These are phyloP conservation scores for Hypotaenidia philippensis DNA, from an alignment of 2,797 vertebrate species.

Conservation along the genomic window DNA sequence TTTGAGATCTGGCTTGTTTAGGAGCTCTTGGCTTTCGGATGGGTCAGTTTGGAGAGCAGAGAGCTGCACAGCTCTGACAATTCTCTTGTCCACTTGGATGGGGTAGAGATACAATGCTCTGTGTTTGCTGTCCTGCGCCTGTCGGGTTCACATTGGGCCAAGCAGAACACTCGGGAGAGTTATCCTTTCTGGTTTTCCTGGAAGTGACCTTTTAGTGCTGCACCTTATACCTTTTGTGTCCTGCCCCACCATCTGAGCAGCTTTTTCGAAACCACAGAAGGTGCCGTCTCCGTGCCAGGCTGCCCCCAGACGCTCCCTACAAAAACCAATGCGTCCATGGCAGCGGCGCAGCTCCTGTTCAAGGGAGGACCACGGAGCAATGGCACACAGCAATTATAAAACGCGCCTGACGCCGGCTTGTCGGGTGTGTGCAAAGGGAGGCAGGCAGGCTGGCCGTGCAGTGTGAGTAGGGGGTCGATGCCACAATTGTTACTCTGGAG, in stretches of 20 bases:
- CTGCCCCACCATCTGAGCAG: accelerated
- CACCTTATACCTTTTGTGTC: accelerated
- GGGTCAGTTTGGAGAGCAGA: background rate
- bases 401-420: accelerated
- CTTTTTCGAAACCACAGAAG: background rate
- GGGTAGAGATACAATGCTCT: background rate
- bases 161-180: accelerated
- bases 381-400: accelerated
- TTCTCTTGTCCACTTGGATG: background rate
- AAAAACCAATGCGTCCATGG: accelerated
- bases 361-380: no score
- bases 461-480: accelerated
- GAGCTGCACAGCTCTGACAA: accelerated
- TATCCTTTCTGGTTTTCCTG: background rate
- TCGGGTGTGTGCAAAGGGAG: accelerated
- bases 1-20: background rate
- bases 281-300: accelerated
- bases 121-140: accelerated
- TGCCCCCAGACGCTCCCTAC: no score
- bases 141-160: accelerated
- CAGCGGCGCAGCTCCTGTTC: background rate
- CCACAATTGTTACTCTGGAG: accelerated
- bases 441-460: accelerated
- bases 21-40: background rate
- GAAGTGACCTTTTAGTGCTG: background rate